These are phyloP conservation scores for Lycodopsis pacificus DNA, from an alignment of 2,797 vertebrate genomes.

Conservation along the genomic window DNA sequence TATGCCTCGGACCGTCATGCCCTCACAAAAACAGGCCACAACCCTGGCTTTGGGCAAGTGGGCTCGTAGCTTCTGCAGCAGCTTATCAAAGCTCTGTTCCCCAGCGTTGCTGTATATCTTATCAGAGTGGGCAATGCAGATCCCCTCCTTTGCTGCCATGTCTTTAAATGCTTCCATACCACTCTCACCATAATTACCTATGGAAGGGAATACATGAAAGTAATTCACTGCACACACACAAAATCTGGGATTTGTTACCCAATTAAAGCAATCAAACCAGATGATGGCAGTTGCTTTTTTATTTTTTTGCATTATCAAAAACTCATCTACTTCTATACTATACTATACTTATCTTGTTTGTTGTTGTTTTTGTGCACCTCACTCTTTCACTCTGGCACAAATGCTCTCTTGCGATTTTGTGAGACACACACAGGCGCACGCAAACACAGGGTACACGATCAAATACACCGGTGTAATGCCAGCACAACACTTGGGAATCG, in stretches of 20 bases:
- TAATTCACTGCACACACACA: not conserved
- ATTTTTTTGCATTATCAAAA: not conserved
- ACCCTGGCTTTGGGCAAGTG: slow-evolving; percentile 97
- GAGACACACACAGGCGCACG: not conserved
- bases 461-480: slow-evolving; percentile 27
- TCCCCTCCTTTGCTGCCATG: slow-evolving; percentile 95
- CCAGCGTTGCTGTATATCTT: slow-evolving; percentile 99
- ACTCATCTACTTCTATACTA: not conserved
- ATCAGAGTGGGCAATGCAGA: slow-evolving; percentile 98
- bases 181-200: slow-evolving; percentile 98
- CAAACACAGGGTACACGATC: slow-evolving; percentile 18
- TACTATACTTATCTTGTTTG: not conserved
- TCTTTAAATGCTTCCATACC: slow-evolving; percentile 99
- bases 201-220: slow-evolving; percentile 16
- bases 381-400: slow-evolving; percentile 3
- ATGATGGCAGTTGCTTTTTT: not conserved
- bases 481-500: slow-evolving; percentile 40
- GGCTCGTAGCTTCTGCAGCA: slow-evolving; percentile 92
- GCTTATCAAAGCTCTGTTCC: slow-evolving; percentile 92
- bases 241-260: not conserved
- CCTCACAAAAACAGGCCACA: slow-evolving; percentile 98
- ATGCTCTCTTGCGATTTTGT: not conserved
- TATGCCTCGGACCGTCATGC: slow-evolving; percentile 97
- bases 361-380: not conserved
- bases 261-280: not conserved